Evolutionary conservation across 2,113 vertebrate species (phyloP).

Genomic region (Alces alces): DNA sequence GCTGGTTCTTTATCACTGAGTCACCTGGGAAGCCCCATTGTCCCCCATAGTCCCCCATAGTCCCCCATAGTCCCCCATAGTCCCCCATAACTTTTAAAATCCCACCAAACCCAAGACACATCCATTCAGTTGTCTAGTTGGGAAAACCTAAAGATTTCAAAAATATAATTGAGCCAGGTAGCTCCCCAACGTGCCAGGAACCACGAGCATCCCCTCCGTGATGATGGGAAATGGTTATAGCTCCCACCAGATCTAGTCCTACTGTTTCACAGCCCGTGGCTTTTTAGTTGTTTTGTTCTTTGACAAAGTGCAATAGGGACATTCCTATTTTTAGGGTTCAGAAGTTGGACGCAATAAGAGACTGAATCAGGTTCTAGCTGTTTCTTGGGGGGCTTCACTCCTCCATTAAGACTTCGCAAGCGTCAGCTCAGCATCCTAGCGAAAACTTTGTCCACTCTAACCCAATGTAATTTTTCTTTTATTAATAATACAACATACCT

Average conservation of each 20-base stretch:
- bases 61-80: too few relatives aligned
- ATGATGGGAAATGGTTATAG: not conserved
- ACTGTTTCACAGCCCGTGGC: not conserved
- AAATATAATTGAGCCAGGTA: too few relatives aligned
- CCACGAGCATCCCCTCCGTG: too few relatives aligned
- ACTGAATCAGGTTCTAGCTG: not conserved
- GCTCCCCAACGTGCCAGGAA: too few relatives aligned
- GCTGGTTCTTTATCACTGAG: too few relatives aligned
- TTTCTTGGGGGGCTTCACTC: not conserved
- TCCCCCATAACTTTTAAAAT: too few relatives aligned
- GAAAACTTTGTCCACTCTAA: not conserved
- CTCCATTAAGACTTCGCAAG: not conserved
- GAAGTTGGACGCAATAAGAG: not conserved
- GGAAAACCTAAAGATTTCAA: too few relatives aligned
- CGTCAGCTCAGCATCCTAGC: rapidly evolving
- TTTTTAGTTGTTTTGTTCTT: too few relatives aligned
- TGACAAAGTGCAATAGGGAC: not conserved
- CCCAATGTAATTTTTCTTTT: not conserved
- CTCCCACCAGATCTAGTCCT: not conserved
- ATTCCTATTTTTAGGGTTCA: not conserved
- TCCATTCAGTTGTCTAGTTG: too few relatives aligned
- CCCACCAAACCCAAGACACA: too few relatives aligned
- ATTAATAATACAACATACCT: not conserved
- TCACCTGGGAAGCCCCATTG: too few relatives aligned
- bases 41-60: too few relatives aligned